A percentile compares a stretch with the other conserved stretches of the same genome.
Evolutionary conservation across 2,888 invertebrate genomes (phyloP).

Genomic region (Athalia circularis): DNA sequence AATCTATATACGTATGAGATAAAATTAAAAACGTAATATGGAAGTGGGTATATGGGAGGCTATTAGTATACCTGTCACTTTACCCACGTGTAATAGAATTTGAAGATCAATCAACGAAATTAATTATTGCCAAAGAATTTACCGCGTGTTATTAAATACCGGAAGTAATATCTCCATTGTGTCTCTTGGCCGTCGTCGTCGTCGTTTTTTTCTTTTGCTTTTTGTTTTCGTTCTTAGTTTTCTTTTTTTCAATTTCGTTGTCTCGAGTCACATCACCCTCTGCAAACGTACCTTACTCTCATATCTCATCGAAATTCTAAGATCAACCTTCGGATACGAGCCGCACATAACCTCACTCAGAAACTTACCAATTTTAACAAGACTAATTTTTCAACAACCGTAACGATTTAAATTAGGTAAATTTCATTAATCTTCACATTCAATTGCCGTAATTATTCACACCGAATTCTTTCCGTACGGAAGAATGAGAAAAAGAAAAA

Average conservation of each 20-base stretch:
- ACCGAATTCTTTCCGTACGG: no score
- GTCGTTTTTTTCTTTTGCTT: constrained; percentile 11
- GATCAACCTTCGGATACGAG: constrained; percentile 8
- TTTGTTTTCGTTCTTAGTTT: no score
- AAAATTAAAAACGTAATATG: neutral
- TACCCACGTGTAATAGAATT: constrained; percentile 17
- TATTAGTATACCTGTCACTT: constrained; percentile 24
- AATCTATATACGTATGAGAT: no score
- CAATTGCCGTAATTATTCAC: no score
- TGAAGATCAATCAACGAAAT: constrained; percentile 24
- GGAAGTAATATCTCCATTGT: constrained; percentile 44
- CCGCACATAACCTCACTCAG: neutral
- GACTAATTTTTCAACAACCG: neutral
- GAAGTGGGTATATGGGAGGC: neutral
- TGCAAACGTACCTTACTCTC: no score
- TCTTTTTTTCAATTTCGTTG: no score
- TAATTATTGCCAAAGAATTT: constrained; percentile 33
- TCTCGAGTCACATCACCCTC: no score
- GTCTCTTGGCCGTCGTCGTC: neutral
- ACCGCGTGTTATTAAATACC: constrained; percentile 14
- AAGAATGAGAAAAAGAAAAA: no score
- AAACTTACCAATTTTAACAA: neutral
- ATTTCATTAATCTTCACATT: no score
- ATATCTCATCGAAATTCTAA: constrained; percentile 26
- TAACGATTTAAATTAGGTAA: no score